Evolutionary conservation across 2,888 invertebrate genomes (phyloP), one percentile per base, ranked within the genome.

Genomic region (Synergus itoensis): DNA sequence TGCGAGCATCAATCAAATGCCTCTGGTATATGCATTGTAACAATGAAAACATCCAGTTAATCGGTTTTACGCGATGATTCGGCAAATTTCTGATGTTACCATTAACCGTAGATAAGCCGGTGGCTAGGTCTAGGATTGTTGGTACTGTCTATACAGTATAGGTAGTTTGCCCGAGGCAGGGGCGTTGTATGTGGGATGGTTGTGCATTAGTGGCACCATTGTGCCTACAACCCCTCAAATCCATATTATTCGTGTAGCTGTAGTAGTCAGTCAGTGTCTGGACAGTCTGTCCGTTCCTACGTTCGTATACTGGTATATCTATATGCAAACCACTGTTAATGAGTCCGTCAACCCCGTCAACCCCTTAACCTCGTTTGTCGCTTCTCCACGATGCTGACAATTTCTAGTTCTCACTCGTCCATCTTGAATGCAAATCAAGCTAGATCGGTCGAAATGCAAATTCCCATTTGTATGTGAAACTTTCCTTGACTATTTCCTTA

Each of bases 301-400:
- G 82, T 84, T 83, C 82, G 84, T 80, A 79, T 79, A 82, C 81
- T 84, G 84, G 83, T 83, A 87, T 88, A 87, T 91, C 90, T 91
- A 91, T 90, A 91, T 91, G 91, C 91, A 91, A 91, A 91, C 90
- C 89, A 88, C 85, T 87, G 85, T 89, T 92, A 92, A 92, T 91
- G 92, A 92, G 91, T 91, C 90, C 91, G 90, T 91, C 92, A 91
- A 91, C 91, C 91, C 89, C 82, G 78, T 80, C 92, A 91, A 91
- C 91, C 91, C 89, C 82, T 77, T 81, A 91, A 91, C 89, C 88
- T 90, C 89, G 88, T 91, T 91, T 91, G 88, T 88, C 87, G 88
- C 86, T 89, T 91, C 89, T 90, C 82, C 80, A 82, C 83, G 86
- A 82, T 84, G 86, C 80, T 82, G 81, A 86, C 89, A 88, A 90